A percentile compares a stretch with the other conserved stretches of the same genome.
Conservation (phyloP, 1,140 invertebrate species). For the Neoseiulus cucumeris region DNA sequence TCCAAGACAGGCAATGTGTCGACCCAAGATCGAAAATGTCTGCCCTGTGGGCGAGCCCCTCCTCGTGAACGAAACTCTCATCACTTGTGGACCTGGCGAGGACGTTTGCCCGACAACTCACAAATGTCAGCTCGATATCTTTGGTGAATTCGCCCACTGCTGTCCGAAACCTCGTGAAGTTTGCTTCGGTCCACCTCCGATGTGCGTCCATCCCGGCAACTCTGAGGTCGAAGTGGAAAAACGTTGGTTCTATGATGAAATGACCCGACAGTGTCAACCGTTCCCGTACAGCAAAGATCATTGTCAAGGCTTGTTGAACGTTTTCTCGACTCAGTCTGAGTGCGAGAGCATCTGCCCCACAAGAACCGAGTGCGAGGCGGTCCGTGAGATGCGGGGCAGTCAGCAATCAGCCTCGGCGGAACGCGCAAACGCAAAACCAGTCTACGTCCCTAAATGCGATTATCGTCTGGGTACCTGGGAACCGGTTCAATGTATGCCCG, state of each 20-base stretch:
- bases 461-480: slow-evolving; percentile 43
- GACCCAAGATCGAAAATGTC: slow-evolving; percentile 50
- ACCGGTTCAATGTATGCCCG: slow-evolving; percentile 53
- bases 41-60: slow-evolving; percentile 43
- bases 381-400: slow-evolving; percentile 38
- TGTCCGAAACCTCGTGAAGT: slow-evolving; percentile 53
- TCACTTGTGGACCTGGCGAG: slow-evolving; percentile 48
- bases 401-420: slow-evolving; percentile 27
- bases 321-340: slow-evolving; percentile 58
- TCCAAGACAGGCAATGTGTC: slow-evolving; percentile 29
- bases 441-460: slow-evolving; percentile 18
- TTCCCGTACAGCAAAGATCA: slow-evolving; percentile 39
- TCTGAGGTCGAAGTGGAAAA: slow-evolving; percentile 34
- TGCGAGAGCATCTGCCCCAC: slow-evolving; percentile 53
- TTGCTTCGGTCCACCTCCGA: slow-evolving; percentile 35
- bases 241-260: slow-evolving; percentile 54
- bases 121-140: slow-evolving; percentile 55
- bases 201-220: slow-evolving; percentile 49
- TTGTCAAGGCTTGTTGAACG: slow-evolving; percentile 64
- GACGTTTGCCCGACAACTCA: slow-evolving; percentile 56
- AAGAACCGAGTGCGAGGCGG: slow-evolving; percentile 38
- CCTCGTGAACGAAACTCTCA: slow-evolving; percentile 25
- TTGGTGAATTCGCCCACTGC: slow-evolving; percentile 54
- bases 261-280: slow-evolving; percentile 47
- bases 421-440: slow-evolving; percentile 39